phyloP scores from a whole-genome alignment of 2,113 vertebrate species.

The Beaufortia kweichowensis region DNA sequence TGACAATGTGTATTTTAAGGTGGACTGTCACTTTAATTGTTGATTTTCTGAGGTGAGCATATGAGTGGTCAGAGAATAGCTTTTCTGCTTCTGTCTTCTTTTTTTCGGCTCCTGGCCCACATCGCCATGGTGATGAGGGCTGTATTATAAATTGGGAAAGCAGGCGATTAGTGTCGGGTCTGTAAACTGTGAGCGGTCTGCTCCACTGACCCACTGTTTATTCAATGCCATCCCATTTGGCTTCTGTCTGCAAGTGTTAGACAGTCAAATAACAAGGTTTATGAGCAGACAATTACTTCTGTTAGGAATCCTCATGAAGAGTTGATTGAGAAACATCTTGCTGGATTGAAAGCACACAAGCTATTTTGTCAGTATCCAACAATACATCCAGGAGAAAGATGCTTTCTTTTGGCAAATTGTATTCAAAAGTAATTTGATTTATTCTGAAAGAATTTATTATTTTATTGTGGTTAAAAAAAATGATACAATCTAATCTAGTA shows the following conservation, averaged over 20 bases:
- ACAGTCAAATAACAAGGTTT: not conserved
- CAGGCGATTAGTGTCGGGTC: conserved; percentile 31
- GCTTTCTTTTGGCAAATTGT: too few relatives aligned
- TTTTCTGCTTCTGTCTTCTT: conserved; percentile 1
- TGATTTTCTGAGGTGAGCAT: not conserved
- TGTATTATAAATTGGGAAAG: conserved; percentile 32
- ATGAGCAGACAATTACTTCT: not conserved
- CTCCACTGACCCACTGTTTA: conserved; percentile 33
- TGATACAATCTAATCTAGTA: not conserved
- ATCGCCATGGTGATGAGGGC: conserved; percentile 40
- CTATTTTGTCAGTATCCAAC: conserved; percentile 2
- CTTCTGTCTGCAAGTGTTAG: conserved; percentile 28
- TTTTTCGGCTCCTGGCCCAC: conserved; percentile 23
- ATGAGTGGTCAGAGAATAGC: not conserved
- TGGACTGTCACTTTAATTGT: not conserved
- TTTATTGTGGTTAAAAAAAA: not conserved
- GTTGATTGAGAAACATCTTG: conserved; percentile 16
- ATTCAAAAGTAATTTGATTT: too few relatives aligned
- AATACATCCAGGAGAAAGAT: not conserved
- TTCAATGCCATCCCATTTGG: conserved; percentile 15
- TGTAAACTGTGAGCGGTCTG: conserved; percentile 18
- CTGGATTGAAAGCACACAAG: not conserved
- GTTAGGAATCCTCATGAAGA: not conserved
- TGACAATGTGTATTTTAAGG: too few relatives aligned
- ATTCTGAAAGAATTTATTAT: not conserved